Evolutionary conservation across 2,797 vertebrate species (phyloP).

Genomic region (Zalophus californianus): DNA sequence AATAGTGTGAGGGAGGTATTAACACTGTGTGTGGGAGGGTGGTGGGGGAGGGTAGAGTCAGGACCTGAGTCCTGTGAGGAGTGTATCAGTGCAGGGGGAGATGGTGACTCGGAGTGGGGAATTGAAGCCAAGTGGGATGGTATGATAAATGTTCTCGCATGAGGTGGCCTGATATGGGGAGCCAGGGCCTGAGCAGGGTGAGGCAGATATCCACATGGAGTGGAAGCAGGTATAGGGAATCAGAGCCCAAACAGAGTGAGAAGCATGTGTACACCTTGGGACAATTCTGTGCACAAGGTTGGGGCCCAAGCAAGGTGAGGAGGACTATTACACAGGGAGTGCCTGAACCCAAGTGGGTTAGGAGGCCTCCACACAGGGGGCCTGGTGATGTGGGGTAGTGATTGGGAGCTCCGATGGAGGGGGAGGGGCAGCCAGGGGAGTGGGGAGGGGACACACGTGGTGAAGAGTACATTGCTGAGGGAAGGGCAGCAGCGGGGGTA

Average conservation of each 20-base stretch:
- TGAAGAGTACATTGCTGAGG: background rate
- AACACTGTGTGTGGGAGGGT: background rate
- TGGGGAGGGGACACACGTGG: rapidly evolving
- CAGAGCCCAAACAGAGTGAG: too few relatives aligned
- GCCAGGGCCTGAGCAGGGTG: background rate
- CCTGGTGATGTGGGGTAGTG: background rate
- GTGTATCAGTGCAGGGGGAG: background rate
- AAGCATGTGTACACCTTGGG: background rate
- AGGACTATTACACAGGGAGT: background rate
- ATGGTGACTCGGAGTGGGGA: background rate
- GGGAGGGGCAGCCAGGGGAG: too few relatives aligned
- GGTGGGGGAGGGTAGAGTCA: rapidly evolving
- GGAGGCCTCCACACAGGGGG: too few relatives aligned
- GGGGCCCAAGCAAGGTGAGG: background rate
- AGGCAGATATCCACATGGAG: background rate
- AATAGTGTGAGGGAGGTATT: background rate
- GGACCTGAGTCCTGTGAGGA: background rate
- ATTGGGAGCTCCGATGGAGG: background rate
- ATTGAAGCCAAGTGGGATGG: background rate
- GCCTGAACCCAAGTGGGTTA: background rate
- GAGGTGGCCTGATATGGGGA: background rate
- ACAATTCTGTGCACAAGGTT: background rate
- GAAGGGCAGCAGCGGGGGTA: background rate
- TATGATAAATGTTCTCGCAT: background rate
- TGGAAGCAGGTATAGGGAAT: background rate